Base-by-base conservation (phyloP, 2,113 vertebrate species). In the Argyrosomus japonicus region DNA sequence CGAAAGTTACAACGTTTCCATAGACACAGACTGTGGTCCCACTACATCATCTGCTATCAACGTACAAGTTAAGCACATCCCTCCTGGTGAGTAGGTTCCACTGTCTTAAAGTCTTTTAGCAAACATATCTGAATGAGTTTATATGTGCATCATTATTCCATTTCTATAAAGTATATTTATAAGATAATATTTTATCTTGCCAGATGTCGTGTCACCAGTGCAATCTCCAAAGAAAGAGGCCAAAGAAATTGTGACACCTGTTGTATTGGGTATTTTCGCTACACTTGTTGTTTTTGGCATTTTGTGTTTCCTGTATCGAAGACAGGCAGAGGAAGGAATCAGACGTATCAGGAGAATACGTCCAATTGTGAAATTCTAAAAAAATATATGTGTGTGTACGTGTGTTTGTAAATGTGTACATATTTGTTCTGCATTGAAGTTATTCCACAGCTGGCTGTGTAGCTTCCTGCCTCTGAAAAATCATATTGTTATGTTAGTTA, bases 21-120 rank as follows among this genome's bases (percentile, higher is more conserved):
- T 90, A 18, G 0, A 0, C 0, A 25, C 73, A n/a, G 0, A 0
- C 4, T 60, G 64, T 45, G 87, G 87, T 0, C 0, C 0, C 1
- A 8, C 0, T 27, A 0, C 0, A 0, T 13, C 19, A 14, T 0
- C 0, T 40, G 36, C 36, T 8, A 25, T 79, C 27, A 7, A 2
- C 12, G 71, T 75, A 6, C 6, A 13, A 17, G 8, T 74, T 4
- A 18, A 4, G n/a, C n/a, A 50, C 1, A 6, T 40, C 13, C 1
- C 1, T 5, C 2, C 68, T 29, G 25, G 75, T 77, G 25, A 84
- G 81, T 56, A 47, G 1, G 32, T 64, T 63, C 53, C 3, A 51
- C n/a, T 19, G 15, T 23, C 40, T 57, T 56, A 23, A 47, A 19
- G 18, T 27, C 21, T 29, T 15, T 51, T 12, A 3, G 14, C 8